phyloP scores from a whole-genome alignment of 2,797 vertebrate genomes.

The Vespertilio murinus region DNA sequence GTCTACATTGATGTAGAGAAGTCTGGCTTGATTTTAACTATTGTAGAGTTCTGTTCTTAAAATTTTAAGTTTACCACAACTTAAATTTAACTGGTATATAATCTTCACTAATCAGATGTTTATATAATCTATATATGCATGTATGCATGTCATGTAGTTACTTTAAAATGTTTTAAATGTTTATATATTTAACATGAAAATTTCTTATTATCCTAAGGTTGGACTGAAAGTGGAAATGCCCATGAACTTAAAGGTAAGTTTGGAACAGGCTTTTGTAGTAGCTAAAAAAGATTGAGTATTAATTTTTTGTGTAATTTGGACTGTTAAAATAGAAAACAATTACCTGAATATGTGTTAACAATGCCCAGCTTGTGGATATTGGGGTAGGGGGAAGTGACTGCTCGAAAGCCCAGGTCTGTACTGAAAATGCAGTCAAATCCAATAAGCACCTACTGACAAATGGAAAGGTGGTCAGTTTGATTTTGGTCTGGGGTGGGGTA shows the following conservation, averaged over 20 bases:
- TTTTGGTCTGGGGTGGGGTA: background rate
- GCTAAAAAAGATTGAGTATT: background rate
- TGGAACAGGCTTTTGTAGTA: background rate
- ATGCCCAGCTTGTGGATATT: background rate
- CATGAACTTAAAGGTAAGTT: constrained; percentile 89
- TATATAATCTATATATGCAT: background rate
- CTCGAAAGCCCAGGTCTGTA: background rate
- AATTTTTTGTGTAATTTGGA: constrained; percentile 22
- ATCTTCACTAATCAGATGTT: constrained; percentile 26
- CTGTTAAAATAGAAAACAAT: background rate
- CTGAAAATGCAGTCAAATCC: background rate
- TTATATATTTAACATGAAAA: constrained; percentile 48
- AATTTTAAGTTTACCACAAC: background rate
- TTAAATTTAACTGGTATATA: constrained; percentile 21
- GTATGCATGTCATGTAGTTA: background rate
- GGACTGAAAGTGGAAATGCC: constrained; percentile 90
- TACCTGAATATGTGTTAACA: background rate
- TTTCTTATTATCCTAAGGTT: constrained; percentile 82
- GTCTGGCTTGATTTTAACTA: background rate
- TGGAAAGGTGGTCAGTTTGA: background rate
- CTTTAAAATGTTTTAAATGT: background rate
- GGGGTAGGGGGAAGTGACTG: background rate
- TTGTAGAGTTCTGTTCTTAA: background rate
- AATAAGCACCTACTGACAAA: background rate
- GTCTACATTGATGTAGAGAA: background rate